Evolutionary conservation across 2,797 vertebrate species (phyloP), one percentile per base, ranked within the genome.

Genomic region (Vipera ursinii): DNA sequence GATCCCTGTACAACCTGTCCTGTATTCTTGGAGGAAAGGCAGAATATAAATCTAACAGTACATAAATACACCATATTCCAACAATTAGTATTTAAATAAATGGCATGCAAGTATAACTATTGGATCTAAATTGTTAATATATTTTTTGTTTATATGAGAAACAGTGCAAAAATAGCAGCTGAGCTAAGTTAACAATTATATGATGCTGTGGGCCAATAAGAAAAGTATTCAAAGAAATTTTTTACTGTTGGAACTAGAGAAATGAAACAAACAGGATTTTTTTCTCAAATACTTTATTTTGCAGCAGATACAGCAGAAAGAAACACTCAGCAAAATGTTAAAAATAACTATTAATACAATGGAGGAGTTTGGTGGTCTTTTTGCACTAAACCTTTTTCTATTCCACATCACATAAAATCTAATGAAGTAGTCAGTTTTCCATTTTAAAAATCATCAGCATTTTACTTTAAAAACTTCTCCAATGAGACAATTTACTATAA

Each of bases 251-350:
- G 56, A 87, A 17, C 8, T 44, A 22, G 10, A 89, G 20, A 2
- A 91, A 82, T 28, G 60, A 92, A 89, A 92, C n/a, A 17, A 82
- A n/a, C n/a, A 63, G 26, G 26, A 5, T 17, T 85, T 91, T 69
- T 38, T 26, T 56, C 55, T 93, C 69, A 85, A 93, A 65, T 85
- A 63, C 48, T 93, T 93, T 93, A 93, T 93, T 93, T 91, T 93
- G 92, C 86, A 91, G 59, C 51, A 91, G 26, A 65, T 56, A 44
- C 32, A 90, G 65, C 69, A 88, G 82, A 90, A 90, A 92, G 51
- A 90, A 86, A 91, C 57, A 91, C 48, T 73, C 78, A 38, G 90
- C n/a, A 90, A 85, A 90, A 93, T 26, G 73, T 55, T 73, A 48
- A 87, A 53, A 53, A 73, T 82, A 69, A 90, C 65, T 93, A 82